Base-by-base conservation (phyloP, 2,113 vertebrate species). In the Globicephala melas region DNA sequence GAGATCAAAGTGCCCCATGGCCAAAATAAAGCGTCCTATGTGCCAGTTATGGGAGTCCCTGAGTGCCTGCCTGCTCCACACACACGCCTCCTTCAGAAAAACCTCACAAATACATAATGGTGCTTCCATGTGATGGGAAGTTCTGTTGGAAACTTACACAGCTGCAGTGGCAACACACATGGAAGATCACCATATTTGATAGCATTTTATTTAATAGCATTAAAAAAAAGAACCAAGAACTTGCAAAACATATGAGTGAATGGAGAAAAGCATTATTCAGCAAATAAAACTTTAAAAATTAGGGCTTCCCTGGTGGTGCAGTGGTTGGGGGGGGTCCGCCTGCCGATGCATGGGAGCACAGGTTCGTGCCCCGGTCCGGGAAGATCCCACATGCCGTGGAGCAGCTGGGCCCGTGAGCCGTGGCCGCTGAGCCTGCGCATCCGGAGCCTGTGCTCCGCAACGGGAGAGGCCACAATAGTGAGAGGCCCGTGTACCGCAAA, bases 191-290 rank as follows among this genome's bases (percentile, higher is more conserved):
- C 20, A 7, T n/a, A 28, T 26, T 28, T 15, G 23, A 87, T 60
- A 63, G 70, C 25, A 50, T 8, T 53, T 53, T 53, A 53, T 53
- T 53, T 36, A 60, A 44, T 0, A 50, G 13, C 18, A 10, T 20
- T 12, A 71, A 71, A 80, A 41, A 44, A 87, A 94, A 92, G 44
- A 6, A 79, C 14, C 68, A 77, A 92, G 68, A 82, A 80, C 18
- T 25, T 71, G 33, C 5, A 81, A 38, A 73, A 62, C n/a, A 28
- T 23, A n/a, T 38, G 33, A 84, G 62, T 20, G 14, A 77, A 50
- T 4, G 11, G 25, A 84, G 41, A 87, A 60, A 96, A 21, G 80
- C 17, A 62, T 1, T 76, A 5, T 28, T 88, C n/a, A n/a, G 25
- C 33, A 67, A 76, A n/a, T 17, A 47, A 90, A 97, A 85, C 1